Evolutionary conservation across 1,140 invertebrate species (phyloP).

Genomic region (Colletes latitarsis): DNA sequence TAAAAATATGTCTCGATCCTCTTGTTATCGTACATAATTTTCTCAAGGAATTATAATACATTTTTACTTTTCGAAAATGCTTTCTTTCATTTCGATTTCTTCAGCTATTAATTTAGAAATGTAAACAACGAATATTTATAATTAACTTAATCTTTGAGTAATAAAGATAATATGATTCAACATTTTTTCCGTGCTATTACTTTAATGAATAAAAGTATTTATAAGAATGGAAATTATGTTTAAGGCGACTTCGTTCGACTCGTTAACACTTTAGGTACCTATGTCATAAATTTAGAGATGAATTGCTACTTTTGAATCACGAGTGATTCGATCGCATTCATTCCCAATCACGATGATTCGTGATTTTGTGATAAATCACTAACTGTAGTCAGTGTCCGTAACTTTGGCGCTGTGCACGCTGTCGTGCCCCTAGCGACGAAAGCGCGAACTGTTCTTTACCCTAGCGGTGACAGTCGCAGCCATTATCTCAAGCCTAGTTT

Average conservation of each 20-base stretch:
- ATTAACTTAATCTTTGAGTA: conserved; percentile 7
- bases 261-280: too few relatives aligned
- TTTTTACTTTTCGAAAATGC: conserved; percentile 11
- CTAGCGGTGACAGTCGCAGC: too few relatives aligned
- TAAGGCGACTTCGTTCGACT: not conserved
- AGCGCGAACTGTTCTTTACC: too few relatives aligned
- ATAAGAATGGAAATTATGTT: not conserved
- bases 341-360: too few relatives aligned
- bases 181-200: not conserved
- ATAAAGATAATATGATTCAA: conserved; percentile 18
- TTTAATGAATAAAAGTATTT: not conserved
- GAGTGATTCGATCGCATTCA: too few relatives aligned
- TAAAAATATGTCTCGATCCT: conserved; percentile 13
- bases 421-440: too few relatives aligned
- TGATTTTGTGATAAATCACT: too few relatives aligned
- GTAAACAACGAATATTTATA: not conserved
- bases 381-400: too few relatives aligned
- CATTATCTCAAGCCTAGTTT: too few relatives aligned
- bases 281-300: too few relatives aligned
- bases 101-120: not conserved
- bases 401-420: too few relatives aligned
- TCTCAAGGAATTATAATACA: conserved; percentile 13
- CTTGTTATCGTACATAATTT: conserved; percentile 17
- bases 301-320: too few relatives aligned
- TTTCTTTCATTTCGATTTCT: conserved; percentile 16